Percentiles rank a stretch among this genome's conserved stretches.
Conservation (phyloP, 2,113 vertebrate genomes). For the Scatophagus argus region DNA sequence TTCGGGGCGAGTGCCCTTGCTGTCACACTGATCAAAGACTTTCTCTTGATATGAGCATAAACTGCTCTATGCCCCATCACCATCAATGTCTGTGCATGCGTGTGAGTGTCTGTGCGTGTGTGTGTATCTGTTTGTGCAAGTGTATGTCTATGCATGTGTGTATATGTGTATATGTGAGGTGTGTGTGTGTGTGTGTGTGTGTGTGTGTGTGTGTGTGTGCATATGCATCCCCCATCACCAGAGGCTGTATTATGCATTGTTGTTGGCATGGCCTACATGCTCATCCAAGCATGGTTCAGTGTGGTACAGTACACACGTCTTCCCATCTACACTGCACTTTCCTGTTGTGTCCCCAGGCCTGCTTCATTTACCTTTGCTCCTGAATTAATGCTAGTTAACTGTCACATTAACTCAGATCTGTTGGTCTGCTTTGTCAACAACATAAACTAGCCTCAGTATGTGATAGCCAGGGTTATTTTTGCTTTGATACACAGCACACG, state of each 20-base stretch:
- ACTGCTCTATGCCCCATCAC: conserved; percentile 77
- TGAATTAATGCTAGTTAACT: conserved; percentile 84
- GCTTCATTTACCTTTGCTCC: conserved; percentile 82
- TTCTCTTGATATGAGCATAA: conserved; percentile 80
- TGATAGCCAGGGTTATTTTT: conserved; percentile 60
- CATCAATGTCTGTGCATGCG: conserved; percentile 74
- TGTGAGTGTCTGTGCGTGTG: conserved; percentile 50
- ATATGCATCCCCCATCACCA: conserved; percentile 77
- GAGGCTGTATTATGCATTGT: conserved; percentile 85
- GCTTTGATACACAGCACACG: conserved; percentile 53
- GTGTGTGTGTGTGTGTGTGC: conserved; percentile 60
- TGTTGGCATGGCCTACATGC: conserved; percentile 86
- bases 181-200: conserved; percentile 46
- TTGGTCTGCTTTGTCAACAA: conserved; percentile 69
- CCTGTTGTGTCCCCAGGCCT: conserved; percentile 72
- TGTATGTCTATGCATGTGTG: conserved; percentile 21
- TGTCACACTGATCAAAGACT: conserved; percentile 81
- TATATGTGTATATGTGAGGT: conserved; percentile 18
- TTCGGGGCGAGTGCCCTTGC: conserved; percentile 78
- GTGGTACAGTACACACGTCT: conserved; percentile 82
- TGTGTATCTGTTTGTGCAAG: conserved; percentile 33
- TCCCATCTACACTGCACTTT: conserved; percentile 70
- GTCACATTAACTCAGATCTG: conserved; percentile 82
- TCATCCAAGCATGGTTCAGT: conserved; percentile 83
- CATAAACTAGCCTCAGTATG: conserved; percentile 67